A percentile compares a stretch with the other conserved stretches of the same genome.
Conservation (phyloP, 2,888 invertebrate species). For the Drosophila ustulata region DNA sequence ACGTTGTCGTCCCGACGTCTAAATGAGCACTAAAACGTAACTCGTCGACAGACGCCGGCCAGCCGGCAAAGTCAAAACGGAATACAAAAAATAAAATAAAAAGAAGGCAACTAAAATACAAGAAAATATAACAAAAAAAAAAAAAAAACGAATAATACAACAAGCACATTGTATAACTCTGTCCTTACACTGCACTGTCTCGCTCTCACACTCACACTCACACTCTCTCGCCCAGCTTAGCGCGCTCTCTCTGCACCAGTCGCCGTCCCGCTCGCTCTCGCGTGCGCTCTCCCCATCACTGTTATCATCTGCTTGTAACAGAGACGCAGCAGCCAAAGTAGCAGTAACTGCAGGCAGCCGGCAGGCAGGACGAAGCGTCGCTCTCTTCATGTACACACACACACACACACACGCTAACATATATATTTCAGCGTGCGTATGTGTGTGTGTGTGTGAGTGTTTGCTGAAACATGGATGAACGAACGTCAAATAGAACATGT, state of each 20-base stretch:
- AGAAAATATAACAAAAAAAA: slow-evolving; percentile 16
- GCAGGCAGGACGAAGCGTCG: slow-evolving; percentile 28
- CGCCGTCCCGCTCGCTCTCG: slow-evolving; percentile 5
- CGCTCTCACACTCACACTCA: slow-evolving; percentile 11
- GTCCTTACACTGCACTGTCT: slow-evolving; percentile 47
- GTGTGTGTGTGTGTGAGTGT: slow-evolving; percentile 32
- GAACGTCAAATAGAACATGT: slow-evolving; percentile 78
- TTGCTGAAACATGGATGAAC: slow-evolving; percentile 68
- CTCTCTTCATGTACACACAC: slow-evolving; percentile 20
- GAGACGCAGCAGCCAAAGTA: slow-evolving; percentile 66
- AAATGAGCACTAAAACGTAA: slow-evolving; percentile 80
- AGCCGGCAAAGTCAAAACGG: slow-evolving; percentile 52
- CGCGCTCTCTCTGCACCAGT: not conserved
- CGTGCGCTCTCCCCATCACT: slow-evolving; percentile 26
- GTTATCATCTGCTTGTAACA: slow-evolving; percentile 59
- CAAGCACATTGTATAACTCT: slow-evolving; percentile 29
- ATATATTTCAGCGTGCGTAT: slow-evolving; percentile 17
- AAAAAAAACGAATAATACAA: slow-evolving; percentile 12
- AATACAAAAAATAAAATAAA: slow-evolving; percentile 7
- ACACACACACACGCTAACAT: not conserved
- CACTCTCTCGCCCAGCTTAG: not conserved
- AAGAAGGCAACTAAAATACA: slow-evolving; percentile 12
- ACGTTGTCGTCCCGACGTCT: slow-evolving; percentile 74
- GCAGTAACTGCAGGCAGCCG: slow-evolving; percentile 19
- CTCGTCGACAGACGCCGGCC: slow-evolving; percentile 58